Evolutionary conservation across 2,888 invertebrate genomes (phyloP), one percentile per base, ranked within the genome.

Genomic region (Lasioglossum villosulum): DNA sequence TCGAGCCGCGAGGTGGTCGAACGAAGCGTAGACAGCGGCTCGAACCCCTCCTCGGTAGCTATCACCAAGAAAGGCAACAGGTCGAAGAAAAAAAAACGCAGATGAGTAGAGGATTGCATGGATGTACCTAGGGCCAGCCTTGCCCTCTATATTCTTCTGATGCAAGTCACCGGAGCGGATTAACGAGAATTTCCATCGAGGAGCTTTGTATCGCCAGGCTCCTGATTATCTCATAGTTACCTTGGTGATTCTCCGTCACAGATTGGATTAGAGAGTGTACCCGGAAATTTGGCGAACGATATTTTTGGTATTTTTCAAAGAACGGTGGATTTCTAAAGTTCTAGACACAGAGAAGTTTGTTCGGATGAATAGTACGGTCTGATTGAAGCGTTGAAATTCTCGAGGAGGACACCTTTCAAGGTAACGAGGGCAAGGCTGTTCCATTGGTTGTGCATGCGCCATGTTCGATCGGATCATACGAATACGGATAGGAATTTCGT

Each of bases 51-150:
- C 6, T 86, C 87, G 66, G 87, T 82, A 23, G 74, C 85, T 86
- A 83, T 89, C 80, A 71, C 89, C 66, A 95, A 93, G 89, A 95
- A 94, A 89, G 90, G 90, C 90, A 92, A 88, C 84, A 92, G 94
- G 81, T 94, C 93, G 71, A 95, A 94, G 87, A 95, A 95, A 86
- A 95, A 95, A 93, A 95, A 93, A 90, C 95, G 94, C 83, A 95
- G 95, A 95, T 95, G 95, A 95, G 95, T 95, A 92, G 94, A 95
- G 95, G 94, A 95, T 90, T 95, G 95, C 92, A 94, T 95, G 93
- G 94, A 95, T 92, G 94, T 95, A 92, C 95, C 93, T 89, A 93
- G 93, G 91, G 95, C 95, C 87, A 94, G 95, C 90, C 95, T 95
- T 91, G 95, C 94, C 90, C 94, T 95, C 82, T 95, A 95, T 83